Evolutionary conservation across 2,888 invertebrate genomes (phyloP), one percentile per base, ranked within the genome.

Genomic region (Ametastegia equiseti): DNA sequence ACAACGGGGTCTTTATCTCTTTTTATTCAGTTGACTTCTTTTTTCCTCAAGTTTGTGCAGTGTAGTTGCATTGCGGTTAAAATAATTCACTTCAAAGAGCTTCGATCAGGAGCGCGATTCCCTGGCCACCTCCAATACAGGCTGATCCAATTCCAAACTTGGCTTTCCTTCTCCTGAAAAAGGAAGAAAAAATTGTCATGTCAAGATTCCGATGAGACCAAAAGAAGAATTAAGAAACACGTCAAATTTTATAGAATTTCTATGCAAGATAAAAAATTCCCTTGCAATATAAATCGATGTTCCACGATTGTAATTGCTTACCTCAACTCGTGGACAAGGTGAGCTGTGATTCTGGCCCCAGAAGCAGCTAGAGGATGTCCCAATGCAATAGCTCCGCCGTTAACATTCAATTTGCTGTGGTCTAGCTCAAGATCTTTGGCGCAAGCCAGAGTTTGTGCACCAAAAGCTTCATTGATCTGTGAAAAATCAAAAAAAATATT

Each of bases 41-140:
- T 23, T 71, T n/a, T 13, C 15, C 4, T 39, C 27, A 15, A 60
- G 45, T 19, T 60, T 42, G 57, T 78, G 60, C 78, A 57, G 60
- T 42, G 78, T 78, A 78, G 60, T 78, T 78, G 78, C 78, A 78
- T 78, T 78, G 78, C 78, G 71, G 33, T 33, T 73, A 7, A 87
- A 36, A 36, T 30, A 63, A 79, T 73, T 50, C 50, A 54, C 6
- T 86, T 94, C 93, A 96, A 83, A 96, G 92, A 45, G 94, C 92
- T 92, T 99, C 99, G 65, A 99, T 90, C 90, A 99, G 93, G 15
- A 99, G 88, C 1, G 99, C 98, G 89, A 99, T 99, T 82, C 99
- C 99, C 93, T 99, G 99, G 2, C 99, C 99, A 65, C 99, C 99
- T 39, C 99, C 99, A 92, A 99, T 99, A 92, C 99, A 99, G 0